phyloP scores from a whole-genome alignment of 1,140 invertebrate species.

The Zaprionus inermis region DNA sequence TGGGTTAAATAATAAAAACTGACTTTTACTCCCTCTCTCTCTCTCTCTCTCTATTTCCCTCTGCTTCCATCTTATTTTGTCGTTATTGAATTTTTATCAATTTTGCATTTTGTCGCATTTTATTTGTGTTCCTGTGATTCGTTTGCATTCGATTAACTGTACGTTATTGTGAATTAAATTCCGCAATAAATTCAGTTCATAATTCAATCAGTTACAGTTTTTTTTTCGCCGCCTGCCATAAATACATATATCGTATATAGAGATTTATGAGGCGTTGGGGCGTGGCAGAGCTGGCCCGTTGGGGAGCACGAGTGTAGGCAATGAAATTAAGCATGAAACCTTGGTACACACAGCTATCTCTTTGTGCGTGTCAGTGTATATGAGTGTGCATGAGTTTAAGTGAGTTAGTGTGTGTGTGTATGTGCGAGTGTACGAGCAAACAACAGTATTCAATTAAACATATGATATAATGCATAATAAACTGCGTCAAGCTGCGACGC shows the following conservation, averaged over 20 bases:
- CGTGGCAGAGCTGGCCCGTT: not conserved
- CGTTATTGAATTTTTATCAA: not conserved
- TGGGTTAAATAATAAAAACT: no score
- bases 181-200: conserved; percentile 3
- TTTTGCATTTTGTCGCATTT: not conserved
- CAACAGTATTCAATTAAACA: conserved; percentile 63
- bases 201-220: conserved; percentile 4
- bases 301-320: not conserved
- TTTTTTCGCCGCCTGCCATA: not conserved
- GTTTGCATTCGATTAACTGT: conserved; percentile 7
- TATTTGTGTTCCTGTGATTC: not conserved
- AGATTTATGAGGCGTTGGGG: not conserved
- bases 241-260: not conserved
- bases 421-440: conserved; percentile 27
- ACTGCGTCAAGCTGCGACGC: conserved; percentile 37
- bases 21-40: not conserved
- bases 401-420: conserved; percentile 7
- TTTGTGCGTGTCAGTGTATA: not conserved
- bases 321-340: conserved; percentile 33
- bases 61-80: not conserved
- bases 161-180: conserved; percentile 9
- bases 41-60: not conserved
- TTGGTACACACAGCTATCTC: not conserved
- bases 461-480: conserved; percentile 50
- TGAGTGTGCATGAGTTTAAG: no score